A percentile compares a stretch with the other conserved stretches of the same genome.
Evolutionary conservation across 2,113 vertebrate species (phyloP).

Genomic region (Potamarius usumacintae): DNA sequence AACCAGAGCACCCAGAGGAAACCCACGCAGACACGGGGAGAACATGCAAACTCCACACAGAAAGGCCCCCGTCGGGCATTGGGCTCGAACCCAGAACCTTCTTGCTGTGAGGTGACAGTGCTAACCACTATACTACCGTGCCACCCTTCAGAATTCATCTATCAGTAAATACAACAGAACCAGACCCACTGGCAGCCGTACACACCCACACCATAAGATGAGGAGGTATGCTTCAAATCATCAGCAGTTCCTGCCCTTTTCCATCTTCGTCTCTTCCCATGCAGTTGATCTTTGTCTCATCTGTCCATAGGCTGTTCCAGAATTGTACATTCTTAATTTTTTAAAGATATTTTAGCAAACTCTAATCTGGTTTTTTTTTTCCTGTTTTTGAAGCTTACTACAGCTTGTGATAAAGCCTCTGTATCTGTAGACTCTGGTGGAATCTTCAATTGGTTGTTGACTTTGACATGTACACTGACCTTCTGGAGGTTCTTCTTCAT

Average conservation of each 20-base stretch:
- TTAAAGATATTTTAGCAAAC: no score
- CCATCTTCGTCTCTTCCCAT: neutral
- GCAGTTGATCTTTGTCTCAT: neutral
- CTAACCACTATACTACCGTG: no score
- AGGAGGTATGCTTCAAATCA: neutral
- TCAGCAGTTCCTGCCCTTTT: neutral
- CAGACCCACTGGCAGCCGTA: neutral
- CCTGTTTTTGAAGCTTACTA: neutral
- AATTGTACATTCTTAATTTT: neutral
- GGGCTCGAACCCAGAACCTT: no score
- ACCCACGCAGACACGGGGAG: no score
- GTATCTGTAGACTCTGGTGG: neutral
- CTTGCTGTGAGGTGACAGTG: no score
- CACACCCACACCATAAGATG: neutral
- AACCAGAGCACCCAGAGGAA: no score
- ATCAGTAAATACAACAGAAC: neutral
- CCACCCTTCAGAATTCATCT: no score
- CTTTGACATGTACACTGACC: no score
- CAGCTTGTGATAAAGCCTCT: neutral
- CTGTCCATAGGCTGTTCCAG: neutral
- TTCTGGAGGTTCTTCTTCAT: no score
- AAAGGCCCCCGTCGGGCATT: no score
- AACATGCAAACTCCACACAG: no score
- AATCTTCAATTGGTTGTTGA: neutral
- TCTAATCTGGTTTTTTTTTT: no score